Evolutionary conservation across 2,797 vertebrate genomes (phyloP).

Genomic region (Loris lydekkerianus): DNA sequence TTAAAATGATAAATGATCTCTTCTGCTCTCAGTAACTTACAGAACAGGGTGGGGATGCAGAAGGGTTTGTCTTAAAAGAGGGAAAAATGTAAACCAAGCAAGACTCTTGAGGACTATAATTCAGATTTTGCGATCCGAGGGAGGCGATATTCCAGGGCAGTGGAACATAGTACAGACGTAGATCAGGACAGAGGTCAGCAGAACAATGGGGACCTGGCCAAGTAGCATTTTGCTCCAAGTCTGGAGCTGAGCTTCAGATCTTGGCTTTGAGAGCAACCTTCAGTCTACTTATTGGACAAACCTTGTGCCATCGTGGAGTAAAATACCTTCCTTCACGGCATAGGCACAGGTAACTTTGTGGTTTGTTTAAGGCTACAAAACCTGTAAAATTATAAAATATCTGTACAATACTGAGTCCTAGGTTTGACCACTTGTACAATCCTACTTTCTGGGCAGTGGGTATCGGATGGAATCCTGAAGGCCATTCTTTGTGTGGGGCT

Average conservation of each 20-base stretch:
- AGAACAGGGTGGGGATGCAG: slow-evolving; percentile 38
- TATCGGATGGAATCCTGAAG: neutral
- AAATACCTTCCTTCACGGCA: neutral
- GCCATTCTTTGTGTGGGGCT: too few species aligned
- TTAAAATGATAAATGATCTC: slow-evolving; percentile 73
- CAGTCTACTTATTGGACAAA: neutral
- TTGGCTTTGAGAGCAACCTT: neutral
- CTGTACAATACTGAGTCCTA: neutral
- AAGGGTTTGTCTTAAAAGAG: slow-evolving; percentile 16
- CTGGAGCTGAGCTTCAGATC: neutral
- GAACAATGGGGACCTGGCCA: neutral
- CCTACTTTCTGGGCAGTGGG: neutral
- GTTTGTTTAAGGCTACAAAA: neutral
- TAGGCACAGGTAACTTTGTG: neutral
- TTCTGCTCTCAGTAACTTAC: slow-evolving; percentile 9
- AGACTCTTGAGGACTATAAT: neutral
- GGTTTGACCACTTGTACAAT: neutral
- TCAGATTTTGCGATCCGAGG: neutral
- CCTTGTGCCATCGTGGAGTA: neutral
- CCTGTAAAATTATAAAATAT: neutral
- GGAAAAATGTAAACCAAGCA: slow-evolving; percentile 49
- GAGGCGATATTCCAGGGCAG: neutral
- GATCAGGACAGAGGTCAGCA: neutral
- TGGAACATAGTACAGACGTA: neutral
- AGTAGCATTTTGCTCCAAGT: neutral